Base-by-base conservation (phyloP, 2,888 invertebrate genomes). In the Piscicola geometra region DNA sequence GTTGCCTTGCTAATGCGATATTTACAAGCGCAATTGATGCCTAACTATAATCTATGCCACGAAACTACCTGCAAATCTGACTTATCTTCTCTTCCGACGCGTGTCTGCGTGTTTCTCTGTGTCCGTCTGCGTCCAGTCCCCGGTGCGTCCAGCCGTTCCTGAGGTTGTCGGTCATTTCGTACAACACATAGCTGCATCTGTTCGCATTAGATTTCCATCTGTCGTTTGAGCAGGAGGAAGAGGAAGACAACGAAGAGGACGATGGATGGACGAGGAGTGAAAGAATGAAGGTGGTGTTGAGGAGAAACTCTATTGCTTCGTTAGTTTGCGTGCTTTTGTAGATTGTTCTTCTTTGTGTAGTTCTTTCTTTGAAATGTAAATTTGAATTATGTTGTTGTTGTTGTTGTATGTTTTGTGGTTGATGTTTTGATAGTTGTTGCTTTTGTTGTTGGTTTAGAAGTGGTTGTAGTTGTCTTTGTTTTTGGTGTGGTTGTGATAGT, bases 111-210 rank as follows among this genome's bases (percentile, higher is more conserved):
- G 60, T 56, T 25, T 56, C 25, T 56, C 60, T 56, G 60, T 56
- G 60, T 25, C 9, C 60, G n/a, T 25, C n/a, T 56, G 60, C 25
- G 41, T 41, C 41, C n/a, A 18, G 5, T 5, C n/a, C 60, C 5
- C n/a, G n/a, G 5, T 56, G 60, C 60, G 5, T 5, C 60, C 60
- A 5, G 3, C 15, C n/a, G n/a, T 5, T 56, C n/a, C n/a, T 56
- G 25, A 56, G 60, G 60, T 56, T 56, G 21, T 56, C 60, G 9
- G 60, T 56, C 60, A 56, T 56, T 56, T 56, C 60, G 60, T 56
- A 25, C n/a, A 56, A 56, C 5, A 56, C 60, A 25, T 56, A 56
- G 25, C 60, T 21, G n/a, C 60, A 56, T 21, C 60, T 56, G 12
- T 5, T 56, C n/a, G 60, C 60, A 18, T 56, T 9, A 3, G 60